phyloP scores from a whole-genome alignment of 2,888 invertebrate genomes.

The Nymphalis urticae region DNA sequence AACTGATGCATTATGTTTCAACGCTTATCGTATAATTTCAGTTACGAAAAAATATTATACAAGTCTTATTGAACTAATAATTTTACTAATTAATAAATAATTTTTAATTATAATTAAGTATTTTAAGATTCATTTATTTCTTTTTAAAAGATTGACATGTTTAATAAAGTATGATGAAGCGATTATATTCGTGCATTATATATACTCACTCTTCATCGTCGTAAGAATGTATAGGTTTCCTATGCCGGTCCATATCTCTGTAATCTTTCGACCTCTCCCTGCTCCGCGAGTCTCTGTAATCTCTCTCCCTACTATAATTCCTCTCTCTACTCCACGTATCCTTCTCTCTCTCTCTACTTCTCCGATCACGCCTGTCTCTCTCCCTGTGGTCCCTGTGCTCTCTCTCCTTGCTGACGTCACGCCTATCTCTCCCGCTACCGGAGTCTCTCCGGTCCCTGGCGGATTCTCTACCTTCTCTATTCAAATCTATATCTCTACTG shows the following conservation, averaged over 20 bases:
- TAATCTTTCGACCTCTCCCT: conserved; percentile 76
- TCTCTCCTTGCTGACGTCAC: conserved; percentile 64
- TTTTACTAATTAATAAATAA: too few species aligned
- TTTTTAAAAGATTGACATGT: too few species aligned
- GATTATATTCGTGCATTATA: too few species aligned
- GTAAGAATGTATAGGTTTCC: conserved; percentile 84
- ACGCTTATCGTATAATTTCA: too few species aligned
- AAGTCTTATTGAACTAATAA: too few species aligned
- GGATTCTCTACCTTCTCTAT: conserved; percentile 59
- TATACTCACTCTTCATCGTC: conserved; percentile 86
- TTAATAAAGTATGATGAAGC: too few species aligned
- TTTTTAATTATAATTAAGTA: too few species aligned
- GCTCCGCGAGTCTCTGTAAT: conserved; percentile 69
- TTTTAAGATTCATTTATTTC: too few species aligned
- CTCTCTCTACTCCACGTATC: conserved; percentile 71
- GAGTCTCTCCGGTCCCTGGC: conserved; percentile 74
- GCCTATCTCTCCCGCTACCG: conserved; percentile 72
- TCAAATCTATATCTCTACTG: conserved; percentile 68
- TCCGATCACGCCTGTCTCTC: conserved; percentile 57
- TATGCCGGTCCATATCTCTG: conserved; percentile 78
- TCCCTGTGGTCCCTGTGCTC: conserved; percentile 59
- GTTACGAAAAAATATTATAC: too few species aligned
- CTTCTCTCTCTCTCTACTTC: conserved; percentile 69
- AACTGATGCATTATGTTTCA: too few species aligned
- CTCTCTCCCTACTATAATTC: conserved; percentile 72